Evolutionary conservation across 2,888 invertebrate genomes (phyloP), one percentile per base, ranked within the genome.

Genomic region (Hylaea fasciaria): DNA sequence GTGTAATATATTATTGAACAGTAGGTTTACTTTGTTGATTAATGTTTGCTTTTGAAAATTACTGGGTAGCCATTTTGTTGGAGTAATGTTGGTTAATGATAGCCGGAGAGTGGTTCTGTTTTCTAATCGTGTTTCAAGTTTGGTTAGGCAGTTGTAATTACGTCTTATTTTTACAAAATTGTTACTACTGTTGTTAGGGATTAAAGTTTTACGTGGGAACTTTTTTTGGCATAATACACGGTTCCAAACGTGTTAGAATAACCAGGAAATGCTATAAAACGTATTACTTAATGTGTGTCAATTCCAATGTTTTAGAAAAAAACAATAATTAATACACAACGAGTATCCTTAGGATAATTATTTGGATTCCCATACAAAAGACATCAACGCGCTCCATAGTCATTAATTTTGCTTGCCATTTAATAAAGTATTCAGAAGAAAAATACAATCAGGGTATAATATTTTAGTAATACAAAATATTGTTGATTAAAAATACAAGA

Each of bases 41-140:
- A 83, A 85, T 84, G 84, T 83, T 81, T 78, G 76, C 74, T 76
- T 81, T 81, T 76, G 74, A 77, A 79, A 80, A 78, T 78, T 77
- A 78, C 56, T 65, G 73, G 73, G 80, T 73, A 70, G 78, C 79
- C 76, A 77, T 80, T 77, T 77, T 64, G 68, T 46, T 43, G 10
- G 28, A 57, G 44, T 44, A 49, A 61, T 64, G 43, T 46, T 37
- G 12, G 53, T 16, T 62, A 65, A 62, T 60, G 55, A 55, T 57
- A 55, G 55, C 44, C 44, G 14, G 14, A 46, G 14, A 12, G 32
- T 54, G 45, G 44, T 51, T 52, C 60, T 53, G n/a, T 37, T 16
- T 40, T 35, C 17, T 35, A 11, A 43, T 22, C 37, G 13, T 48
- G 1, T 0, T 13, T 35, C 45, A 39, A 50, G 32, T 32, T 39